These are phyloP conservation scores for Tragopan temminckii DNA, from an alignment of 2,797 vertebrate species.

Conservation along the genomic window DNA sequence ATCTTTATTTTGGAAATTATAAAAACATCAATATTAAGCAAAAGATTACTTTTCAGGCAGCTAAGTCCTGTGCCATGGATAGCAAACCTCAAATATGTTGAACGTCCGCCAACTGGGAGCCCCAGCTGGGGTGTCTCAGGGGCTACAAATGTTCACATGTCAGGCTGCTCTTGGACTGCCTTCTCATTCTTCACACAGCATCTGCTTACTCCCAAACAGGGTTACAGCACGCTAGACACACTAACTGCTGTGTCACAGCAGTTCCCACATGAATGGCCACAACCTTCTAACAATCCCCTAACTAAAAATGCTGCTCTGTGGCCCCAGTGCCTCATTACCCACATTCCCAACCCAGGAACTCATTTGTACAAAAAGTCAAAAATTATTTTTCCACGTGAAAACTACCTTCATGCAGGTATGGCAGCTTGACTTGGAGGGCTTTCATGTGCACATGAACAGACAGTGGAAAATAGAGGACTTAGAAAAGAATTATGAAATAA, in stretches of 20 bases:
- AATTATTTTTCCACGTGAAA: not conserved
- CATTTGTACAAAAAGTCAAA: not conserved
- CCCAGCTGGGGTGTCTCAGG: not conserved
- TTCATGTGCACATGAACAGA: not conserved
- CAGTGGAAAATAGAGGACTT: not conserved
- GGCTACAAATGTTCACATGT: not conserved
- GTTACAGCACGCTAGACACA: not conserved
- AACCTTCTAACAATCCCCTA: not conserved
- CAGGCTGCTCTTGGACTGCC: not conserved
- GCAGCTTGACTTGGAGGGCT: not conserved
- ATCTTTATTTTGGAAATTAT: not conserved
- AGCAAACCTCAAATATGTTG: not conserved
- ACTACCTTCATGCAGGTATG: not conserved
- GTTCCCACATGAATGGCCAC: not conserved
- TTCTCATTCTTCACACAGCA: not conserved
- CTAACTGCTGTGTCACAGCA: rapidly evolving
- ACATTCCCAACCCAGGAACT: not conserved
- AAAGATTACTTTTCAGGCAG: not conserved
- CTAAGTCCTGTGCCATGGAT: not conserved
- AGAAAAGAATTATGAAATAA: not conserved
- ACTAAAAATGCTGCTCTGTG: not conserved
- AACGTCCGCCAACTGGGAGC: not conserved
- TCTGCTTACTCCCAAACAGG: not conserved
- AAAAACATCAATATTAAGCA: not conserved
- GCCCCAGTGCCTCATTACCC: not conserved